Conservation (phyloP, 2,888 invertebrate genomes). For the Anoplius nigerrimus region DNA sequence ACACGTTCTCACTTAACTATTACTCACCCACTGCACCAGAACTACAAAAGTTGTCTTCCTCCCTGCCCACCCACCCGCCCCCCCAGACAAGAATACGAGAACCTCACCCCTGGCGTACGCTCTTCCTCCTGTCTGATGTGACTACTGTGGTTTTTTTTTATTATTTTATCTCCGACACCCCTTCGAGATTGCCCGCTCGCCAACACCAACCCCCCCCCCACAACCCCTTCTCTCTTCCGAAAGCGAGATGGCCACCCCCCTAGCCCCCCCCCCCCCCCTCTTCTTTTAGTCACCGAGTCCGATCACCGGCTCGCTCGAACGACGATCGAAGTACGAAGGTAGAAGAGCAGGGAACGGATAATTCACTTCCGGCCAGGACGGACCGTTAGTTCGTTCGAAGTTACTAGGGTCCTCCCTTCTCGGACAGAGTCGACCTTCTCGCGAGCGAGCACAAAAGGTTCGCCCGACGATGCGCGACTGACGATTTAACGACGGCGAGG, state of each 20-base stretch:
- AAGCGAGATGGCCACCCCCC: not conserved
- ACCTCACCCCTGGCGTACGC: conserved; percentile 10
- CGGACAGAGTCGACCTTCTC: no score
- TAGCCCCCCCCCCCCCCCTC: not conserved
- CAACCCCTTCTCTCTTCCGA: not conserved
- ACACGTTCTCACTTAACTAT: conserved; percentile 53
- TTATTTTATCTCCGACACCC: not conserved
- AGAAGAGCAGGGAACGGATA: conserved; percentile 7
- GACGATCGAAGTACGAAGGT: conserved; percentile 24
- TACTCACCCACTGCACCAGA: conserved; percentile 58
- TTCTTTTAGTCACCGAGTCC: conserved; percentile 13
- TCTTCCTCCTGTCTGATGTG: conserved; percentile 15
- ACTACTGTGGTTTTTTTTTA: no score
- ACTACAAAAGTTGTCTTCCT: conserved; percentile 48
- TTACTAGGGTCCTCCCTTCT: no score
- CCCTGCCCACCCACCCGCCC: conserved; percentile 31
- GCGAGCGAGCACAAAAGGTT: no score
- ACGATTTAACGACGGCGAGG: no score
- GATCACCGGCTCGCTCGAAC: conserved; percentile 19
- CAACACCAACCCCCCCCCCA: not conserved
- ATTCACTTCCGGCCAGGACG: conserved; percentile 12
- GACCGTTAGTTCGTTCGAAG: no score
- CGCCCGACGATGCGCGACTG: no score
- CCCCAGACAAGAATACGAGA: conserved; percentile 1
- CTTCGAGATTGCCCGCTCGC: not conserved